Evolutionary conservation across 2,888 invertebrate genomes (phyloP).

Genomic region (Ophion ventricosus): DNA sequence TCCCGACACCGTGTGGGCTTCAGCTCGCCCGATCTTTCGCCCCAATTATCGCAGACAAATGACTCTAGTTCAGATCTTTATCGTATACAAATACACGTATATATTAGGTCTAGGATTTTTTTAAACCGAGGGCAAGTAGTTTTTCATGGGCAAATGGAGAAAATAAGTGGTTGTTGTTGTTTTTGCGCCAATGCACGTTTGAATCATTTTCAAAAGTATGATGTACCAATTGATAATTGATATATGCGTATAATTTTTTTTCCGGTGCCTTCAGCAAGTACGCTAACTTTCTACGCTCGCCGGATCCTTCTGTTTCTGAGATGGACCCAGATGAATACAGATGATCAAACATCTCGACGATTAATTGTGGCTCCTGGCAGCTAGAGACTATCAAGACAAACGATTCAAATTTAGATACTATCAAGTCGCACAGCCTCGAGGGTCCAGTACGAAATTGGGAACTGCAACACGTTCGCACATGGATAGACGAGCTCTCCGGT

Average conservation of each 20-base stretch:
- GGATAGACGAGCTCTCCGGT: background rate
- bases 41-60: slow-evolving; percentile 52
- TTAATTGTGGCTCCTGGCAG: slow-evolving; percentile 53
- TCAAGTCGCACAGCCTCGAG: slow-evolving; percentile 52
- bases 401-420: slow-evolving; percentile 58
- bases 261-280: too few relatives aligned
- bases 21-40: slow-evolving; percentile 10
- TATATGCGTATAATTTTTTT: too few relatives aligned
- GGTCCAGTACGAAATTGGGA: slow-evolving; percentile 52
- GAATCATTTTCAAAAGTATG: too few relatives aligned
- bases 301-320: background rate
- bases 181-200: too few relatives aligned
- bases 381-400: slow-evolving; percentile 57
- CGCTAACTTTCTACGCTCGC: background rate
- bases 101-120: too few relatives aligned
- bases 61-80: slow-evolving; percentile 47
- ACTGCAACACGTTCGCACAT: slow-evolving; percentile 16
- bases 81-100: background rate
- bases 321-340: slow-evolving; percentile 37
- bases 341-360: slow-evolving; percentile 30
- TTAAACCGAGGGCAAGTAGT: too few relatives aligned
- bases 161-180: too few relatives aligned
- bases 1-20: slow-evolving; percentile 55
- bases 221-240: too few relatives aligned
- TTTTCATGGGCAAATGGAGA: too few relatives aligned